phyloP scores from a whole-genome alignment of 2,113 vertebrate species.

The Pterocles orientalis region DNA sequence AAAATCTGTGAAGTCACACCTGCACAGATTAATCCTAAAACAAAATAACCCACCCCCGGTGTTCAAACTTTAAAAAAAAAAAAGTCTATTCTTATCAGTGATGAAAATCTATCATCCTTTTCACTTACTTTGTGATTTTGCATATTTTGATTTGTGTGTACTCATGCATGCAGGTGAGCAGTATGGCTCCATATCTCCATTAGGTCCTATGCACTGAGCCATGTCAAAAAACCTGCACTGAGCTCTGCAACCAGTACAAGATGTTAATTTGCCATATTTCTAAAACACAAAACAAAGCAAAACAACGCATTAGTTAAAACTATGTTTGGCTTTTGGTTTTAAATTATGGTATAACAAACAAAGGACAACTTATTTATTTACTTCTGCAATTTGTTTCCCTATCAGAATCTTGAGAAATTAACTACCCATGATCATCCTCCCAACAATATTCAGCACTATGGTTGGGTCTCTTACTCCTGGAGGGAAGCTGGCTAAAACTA shows the following conservation, averaged over 20 bases:
- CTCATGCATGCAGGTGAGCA: constrained; percentile 95
- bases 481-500: not conserved
- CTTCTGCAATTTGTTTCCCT: not conserved
- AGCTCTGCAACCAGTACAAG: constrained; percentile 90
- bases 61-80: fast-evolving
- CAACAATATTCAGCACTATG: not conserved
- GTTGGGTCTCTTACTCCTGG: not conserved
- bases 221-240: constrained; percentile 95
- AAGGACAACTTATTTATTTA: not conserved
- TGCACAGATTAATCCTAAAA: not conserved
- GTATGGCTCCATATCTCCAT: constrained; percentile 91
- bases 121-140: constrained; percentile 81
- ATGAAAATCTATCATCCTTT: constrained; percentile 41
- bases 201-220: constrained; percentile 89
- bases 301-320: constrained; percentile 57
- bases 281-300: constrained; percentile 80
- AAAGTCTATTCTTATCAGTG: constrained; percentile 5
- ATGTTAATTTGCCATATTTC: constrained; percentile 92
- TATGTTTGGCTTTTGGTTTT: not conserved
- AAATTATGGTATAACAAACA: not conserved
- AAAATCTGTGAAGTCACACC: not conserved
- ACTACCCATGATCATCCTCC: not conserved
- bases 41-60: not conserved
- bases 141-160: constrained; percentile 87
- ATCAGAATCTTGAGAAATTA: not conserved